phyloP scores from a whole-genome alignment of 2,113 vertebrate genomes.

The Periophthalmus modestus region DNA sequence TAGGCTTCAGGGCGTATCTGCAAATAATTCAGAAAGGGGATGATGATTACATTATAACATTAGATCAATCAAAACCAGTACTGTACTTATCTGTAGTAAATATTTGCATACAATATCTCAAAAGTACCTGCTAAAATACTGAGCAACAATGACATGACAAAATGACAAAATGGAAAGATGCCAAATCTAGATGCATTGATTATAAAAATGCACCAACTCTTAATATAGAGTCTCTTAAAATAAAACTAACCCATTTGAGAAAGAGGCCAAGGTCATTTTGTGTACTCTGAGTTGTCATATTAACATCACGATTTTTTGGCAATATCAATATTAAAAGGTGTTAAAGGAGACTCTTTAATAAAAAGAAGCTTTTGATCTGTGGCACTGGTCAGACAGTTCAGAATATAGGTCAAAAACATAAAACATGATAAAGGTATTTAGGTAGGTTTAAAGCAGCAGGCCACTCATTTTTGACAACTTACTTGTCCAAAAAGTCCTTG shows the following conservation, averaged over 20 bases:
- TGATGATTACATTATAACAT: neutral
- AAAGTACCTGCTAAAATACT: neutral
- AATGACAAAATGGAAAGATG: neutral
- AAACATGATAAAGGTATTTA: neutral
- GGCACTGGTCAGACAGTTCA: constrained; percentile 21
- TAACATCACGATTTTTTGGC: neutral
- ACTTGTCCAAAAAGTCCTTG: constrained; percentile 98
- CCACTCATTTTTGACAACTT: constrained; percentile 57
- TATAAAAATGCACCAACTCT: neutral
- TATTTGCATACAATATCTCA: neutral
- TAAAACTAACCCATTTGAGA: neutral
- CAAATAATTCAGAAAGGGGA: constrained; percentile 28
- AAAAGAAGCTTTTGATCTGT: constrained; percentile 45
- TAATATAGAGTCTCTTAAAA: neutral
- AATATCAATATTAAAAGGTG: neutral
- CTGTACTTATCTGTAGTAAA: neutral
- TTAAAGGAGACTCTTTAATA: constrained; percentile 34
- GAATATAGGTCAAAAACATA: neutral
- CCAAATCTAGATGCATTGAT: neutral
- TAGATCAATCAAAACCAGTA: neutral
- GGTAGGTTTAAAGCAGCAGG: neutral
- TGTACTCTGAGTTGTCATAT: neutral
- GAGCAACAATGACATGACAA: neutral
- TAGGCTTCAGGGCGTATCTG: constrained; percentile 93
- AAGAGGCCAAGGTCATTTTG: neutral